Conservation (phyloP, 2,797 vertebrate genomes). For the Petrocephalus sullivani region DNA sequence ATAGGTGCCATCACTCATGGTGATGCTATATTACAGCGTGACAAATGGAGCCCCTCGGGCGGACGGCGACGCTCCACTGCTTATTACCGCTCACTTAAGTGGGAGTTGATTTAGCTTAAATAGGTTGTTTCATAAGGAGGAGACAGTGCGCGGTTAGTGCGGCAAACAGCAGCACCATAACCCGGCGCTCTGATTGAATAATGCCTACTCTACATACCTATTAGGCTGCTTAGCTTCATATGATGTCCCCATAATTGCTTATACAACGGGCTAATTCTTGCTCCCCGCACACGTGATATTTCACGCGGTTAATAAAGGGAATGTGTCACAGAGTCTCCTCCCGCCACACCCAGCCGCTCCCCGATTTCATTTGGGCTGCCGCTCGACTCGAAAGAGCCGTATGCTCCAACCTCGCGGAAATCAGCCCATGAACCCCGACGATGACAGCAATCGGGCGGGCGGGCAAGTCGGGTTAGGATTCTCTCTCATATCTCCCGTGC, state of each 20-base stretch:
- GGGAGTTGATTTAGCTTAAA: slow-evolving; percentile 93
- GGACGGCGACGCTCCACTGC: slow-evolving; percentile 67
- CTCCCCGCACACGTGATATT: slow-evolving; percentile 44
- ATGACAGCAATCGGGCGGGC: not conserved
- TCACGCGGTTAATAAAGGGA: slow-evolving; percentile 47
- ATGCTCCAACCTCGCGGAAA: not conserved
- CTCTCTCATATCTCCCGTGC: not conserved
- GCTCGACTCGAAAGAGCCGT: not conserved
- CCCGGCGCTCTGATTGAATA: slow-evolving; percentile 82
- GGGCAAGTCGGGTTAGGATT: not conserved
- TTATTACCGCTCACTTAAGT: slow-evolving; percentile 89
- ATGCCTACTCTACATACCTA: slow-evolving; percentile 70
- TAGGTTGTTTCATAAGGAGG: slow-evolving; percentile 84
- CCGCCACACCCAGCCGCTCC: slow-evolving; percentile 30
- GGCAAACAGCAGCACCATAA: slow-evolving; percentile 66
- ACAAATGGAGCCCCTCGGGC: slow-evolving; percentile 87
- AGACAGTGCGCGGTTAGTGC: slow-evolving; percentile 70
- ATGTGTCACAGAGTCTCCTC: slow-evolving; percentile 21
- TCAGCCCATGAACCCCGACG: not conserved
- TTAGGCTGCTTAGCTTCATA: slow-evolving; percentile 69
- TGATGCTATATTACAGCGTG: slow-evolving; percentile 85
- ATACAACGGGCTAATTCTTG: slow-evolving; percentile 66
- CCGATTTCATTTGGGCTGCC: not conserved
- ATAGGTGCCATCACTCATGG: slow-evolving; percentile 87
- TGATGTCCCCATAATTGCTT: slow-evolving; percentile 69